Evolutionary conservation across 2,113 vertebrate genomes (phyloP).

Genomic region (Epinephelus fuscoguttatus): DNA sequence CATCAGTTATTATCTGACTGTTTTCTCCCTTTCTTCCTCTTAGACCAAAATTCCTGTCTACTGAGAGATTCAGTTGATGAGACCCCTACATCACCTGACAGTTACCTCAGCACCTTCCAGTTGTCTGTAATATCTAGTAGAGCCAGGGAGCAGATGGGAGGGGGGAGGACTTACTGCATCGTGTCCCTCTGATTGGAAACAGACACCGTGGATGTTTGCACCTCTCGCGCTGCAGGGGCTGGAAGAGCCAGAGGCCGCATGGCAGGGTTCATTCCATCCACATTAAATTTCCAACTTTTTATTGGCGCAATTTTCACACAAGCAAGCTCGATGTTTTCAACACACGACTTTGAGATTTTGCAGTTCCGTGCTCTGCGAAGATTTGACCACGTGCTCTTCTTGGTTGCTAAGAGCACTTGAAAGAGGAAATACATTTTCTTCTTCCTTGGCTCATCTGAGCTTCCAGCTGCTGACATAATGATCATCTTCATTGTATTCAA

Average conservation of each 20-base stretch:
- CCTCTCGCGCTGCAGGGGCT: conserved; percentile 13
- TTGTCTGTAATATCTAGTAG: conserved; percentile 34
- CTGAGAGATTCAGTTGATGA: conserved; percentile 16
- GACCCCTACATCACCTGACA: conserved; percentile 14
- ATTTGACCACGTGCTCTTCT: conserved; percentile 4
- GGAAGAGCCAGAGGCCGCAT: conserved; percentile 15
- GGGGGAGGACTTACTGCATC: neutral
- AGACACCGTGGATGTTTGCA: conserved; percentile 46
- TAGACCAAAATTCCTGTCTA: conserved; percentile 25
- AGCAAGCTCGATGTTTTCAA: neutral
- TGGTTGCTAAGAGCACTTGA: neutral
- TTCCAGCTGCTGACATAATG: neutral
- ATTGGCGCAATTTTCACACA: neutral
- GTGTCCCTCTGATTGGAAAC: conserved; percentile 61
- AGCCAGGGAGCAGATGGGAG: neutral
- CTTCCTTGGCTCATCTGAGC: neutral
- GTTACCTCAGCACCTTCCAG: conserved; percentile 42
- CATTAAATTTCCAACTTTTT: conserved; percentile 27
- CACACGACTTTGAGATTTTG: neutral
- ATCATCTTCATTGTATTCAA: conserved; percentile 4
- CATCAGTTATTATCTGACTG: conserved; percentile 32
- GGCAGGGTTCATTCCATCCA: neutral
- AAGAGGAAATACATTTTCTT: neutral
- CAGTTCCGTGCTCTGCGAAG: neutral
- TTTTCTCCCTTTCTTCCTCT: conserved; percentile 31